A percentile compares a stretch with the other conserved stretches of the same genome.
phyloP scores from a whole-genome alignment of 2,797 vertebrate species.

The Vultur gryphus region DNA sequence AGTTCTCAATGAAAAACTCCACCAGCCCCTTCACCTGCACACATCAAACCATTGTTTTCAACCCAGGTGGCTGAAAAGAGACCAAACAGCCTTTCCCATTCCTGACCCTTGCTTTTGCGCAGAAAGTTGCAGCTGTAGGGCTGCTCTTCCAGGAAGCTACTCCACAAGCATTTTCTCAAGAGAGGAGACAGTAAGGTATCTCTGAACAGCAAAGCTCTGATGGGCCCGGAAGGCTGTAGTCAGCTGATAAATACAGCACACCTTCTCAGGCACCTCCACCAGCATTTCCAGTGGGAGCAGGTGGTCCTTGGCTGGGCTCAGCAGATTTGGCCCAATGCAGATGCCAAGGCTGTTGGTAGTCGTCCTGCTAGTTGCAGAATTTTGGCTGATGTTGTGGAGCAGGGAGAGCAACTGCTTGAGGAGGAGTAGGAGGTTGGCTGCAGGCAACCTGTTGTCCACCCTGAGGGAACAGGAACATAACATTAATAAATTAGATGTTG shows the following conservation, averaged over 20 bases:
- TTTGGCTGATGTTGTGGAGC: constrained; percentile 80
- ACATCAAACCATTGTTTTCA: not conserved
- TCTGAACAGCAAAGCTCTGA: not conserved
- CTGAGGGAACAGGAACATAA: constrained; percentile 43
- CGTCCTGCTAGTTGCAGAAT: constrained; percentile 82
- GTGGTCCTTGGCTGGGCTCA: not conserved
- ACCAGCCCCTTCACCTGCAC: not conserved
- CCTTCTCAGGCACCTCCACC: not conserved
- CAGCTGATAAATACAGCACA: not conserved
- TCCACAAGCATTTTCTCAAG: not conserved
- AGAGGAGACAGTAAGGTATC: not conserved
- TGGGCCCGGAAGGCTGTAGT: not conserved
- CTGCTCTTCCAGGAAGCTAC: not conserved
- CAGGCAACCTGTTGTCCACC: constrained; percentile 71
- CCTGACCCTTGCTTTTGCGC: not conserved
- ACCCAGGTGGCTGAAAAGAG: not conserved
- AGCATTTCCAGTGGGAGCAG: not conserved
- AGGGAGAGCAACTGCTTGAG: constrained; percentile 80
- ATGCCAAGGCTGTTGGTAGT: constrained; percentile 73
- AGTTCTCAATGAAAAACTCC: not conserved
- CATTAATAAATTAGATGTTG: not conserved
- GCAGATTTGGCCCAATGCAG: not conserved
- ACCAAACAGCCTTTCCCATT: not conserved
- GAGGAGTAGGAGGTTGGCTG: constrained; percentile 75
- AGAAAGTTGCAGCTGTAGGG: not conserved